Conservation (phyloP, 1,140 invertebrate genomes). For the Trichonephila inaurata region DNA sequence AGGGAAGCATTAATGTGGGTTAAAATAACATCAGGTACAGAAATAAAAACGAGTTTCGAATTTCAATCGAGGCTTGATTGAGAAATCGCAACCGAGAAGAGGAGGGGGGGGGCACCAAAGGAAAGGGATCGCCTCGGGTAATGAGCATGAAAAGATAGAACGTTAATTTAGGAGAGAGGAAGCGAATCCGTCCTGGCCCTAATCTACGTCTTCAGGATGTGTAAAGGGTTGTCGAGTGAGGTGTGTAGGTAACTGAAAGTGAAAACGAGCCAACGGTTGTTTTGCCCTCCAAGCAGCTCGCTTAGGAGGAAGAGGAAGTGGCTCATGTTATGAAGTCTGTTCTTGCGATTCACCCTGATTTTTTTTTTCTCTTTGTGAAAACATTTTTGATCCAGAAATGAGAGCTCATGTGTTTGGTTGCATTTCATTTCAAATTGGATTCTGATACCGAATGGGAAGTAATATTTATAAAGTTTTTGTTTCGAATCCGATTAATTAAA, state of each 20-base stretch:
- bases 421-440: too few species aligned
- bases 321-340: neutral
- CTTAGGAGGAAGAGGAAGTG: neutral
- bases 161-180: conserved; percentile 20
- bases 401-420: too few species aligned
- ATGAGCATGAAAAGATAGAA: conserved; percentile 4
- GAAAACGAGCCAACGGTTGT: neutral
- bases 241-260: neutral
- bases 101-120: neutral
- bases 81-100: neutral
- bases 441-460: too few species aligned
- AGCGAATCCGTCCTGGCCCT: neutral
- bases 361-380: too few species aligned
- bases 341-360: neutral
- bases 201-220: neutral
- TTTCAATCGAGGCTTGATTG: conserved; percentile 25
- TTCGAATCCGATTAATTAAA: too few species aligned
- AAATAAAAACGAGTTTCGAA: conserved; percentile 36
- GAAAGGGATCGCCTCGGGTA: conserved; percentile 7
- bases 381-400: too few species aligned
- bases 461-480: too few species aligned
- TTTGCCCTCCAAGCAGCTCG: neutral
- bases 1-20: neutral
- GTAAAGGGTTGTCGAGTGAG: neutral
- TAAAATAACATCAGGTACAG: conserved; percentile 1